A percentile compares a stretch with the other conserved stretches of the same genome.
These are phyloP conservation scores for Aselliscus stoliczkanus DNA, from an alignment of 2,797 vertebrate genomes.

Conservation along the genomic window DNA sequence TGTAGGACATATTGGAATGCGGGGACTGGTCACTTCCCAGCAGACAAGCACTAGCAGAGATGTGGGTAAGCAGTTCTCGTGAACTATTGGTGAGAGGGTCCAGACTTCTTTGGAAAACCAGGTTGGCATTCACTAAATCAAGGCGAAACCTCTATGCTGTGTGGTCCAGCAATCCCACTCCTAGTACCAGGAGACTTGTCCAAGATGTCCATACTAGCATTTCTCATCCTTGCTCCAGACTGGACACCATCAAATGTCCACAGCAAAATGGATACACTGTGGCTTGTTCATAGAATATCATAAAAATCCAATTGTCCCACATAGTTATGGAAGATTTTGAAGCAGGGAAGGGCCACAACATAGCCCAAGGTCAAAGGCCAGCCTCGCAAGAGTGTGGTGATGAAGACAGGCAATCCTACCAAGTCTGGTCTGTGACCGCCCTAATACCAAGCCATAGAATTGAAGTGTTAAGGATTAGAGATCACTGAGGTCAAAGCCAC, in stretches of 20 bases:
- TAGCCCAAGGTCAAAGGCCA: background rate
- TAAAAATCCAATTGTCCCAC: background rate
- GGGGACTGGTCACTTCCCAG: background rate
- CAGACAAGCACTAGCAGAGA: background rate
- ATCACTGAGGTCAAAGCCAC: background rate
- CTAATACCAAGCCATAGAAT: background rate
- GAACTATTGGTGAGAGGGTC: background rate
- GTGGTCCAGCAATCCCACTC: background rate
- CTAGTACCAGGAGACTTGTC: background rate
- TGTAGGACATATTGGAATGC: fast-evolving
- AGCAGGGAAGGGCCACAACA: background rate
- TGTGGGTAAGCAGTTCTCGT: background rate
- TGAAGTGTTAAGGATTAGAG: background rate
- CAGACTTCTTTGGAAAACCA: background rate
- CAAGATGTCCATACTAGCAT: fast-evolving
- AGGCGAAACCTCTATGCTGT: background rate
- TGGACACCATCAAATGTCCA: background rate
- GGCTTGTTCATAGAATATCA: no score
- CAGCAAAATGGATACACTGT: background rate
- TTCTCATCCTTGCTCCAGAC: fast-evolving
- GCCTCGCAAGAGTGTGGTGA: background rate
- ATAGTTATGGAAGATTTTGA: background rate
- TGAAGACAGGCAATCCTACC: background rate
- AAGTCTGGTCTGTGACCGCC: background rate
- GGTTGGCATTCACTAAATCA: background rate